Conservation (phyloP, 2,113 vertebrate genomes). For the Sapajus apella region DNA sequence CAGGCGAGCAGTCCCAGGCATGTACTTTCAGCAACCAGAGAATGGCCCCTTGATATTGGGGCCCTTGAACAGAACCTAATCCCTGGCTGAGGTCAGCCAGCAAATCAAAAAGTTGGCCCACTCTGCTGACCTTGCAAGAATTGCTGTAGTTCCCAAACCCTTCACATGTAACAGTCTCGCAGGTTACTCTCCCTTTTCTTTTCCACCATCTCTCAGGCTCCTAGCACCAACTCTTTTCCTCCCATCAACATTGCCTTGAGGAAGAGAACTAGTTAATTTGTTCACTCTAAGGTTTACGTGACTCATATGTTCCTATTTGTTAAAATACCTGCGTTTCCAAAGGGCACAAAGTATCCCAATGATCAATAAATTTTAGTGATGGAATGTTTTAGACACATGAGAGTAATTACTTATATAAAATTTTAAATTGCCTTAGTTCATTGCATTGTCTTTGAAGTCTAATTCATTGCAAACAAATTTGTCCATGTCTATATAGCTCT, state of each 20-base stretch:
- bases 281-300: not conserved
- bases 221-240: not conserved
- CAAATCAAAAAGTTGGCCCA: not conserved
- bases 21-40: not conserved
- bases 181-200: not conserved
- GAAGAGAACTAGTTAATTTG: not conserved
- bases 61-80: not conserved
- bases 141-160: not conserved
- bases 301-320: not conserved
- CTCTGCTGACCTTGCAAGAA: not conserved
- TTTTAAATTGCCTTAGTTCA: constrained; percentile 20
- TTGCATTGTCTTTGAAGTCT: not conserved
- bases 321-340: constrained; percentile 35
- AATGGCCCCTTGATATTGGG: not conserved
- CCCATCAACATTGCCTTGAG: not conserved
- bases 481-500: not conserved
- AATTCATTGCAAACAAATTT: not conserved
- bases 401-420: not conserved
- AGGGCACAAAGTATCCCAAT: not conserved
- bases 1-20: not conserved
- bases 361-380: constrained; percentile 42
- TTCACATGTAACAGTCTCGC: not conserved
- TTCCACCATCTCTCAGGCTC: not conserved
- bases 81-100: not conserved
- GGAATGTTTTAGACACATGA: not conserved